Percentiles rank a stretch among this genome's conserved stretches.
Evolutionary conservation across 2,113 vertebrate genomes (phyloP).

Genomic region (Bambusicola thoracicus): DNA sequence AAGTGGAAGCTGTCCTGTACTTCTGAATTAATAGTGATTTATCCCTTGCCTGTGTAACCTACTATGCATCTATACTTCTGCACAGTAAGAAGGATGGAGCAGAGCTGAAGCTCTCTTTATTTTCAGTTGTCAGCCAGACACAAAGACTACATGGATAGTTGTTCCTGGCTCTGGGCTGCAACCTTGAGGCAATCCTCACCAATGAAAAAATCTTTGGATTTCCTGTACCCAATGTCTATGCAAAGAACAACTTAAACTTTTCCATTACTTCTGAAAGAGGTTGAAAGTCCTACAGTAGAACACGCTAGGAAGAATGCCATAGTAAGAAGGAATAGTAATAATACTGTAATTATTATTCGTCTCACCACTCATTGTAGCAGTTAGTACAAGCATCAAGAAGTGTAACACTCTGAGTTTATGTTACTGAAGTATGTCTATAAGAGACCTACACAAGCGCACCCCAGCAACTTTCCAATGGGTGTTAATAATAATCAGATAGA

Average conservation of each 20-base stretch:
- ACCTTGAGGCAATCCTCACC: background rate
- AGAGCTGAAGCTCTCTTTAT: background rate
- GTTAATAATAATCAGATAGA: background rate
- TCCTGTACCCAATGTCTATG: background rate
- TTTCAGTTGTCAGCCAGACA: background rate
- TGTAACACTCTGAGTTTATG: background rate
- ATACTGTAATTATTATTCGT: background rate
- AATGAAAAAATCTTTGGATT: background rate
- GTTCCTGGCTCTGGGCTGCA: background rate
- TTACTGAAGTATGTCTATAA: background rate
- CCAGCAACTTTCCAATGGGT: background rate
- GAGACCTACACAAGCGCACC: background rate
- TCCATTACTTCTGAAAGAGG: background rate
- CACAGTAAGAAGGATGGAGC: background rate
- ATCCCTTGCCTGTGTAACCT: background rate
- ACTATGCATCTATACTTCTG: rapidly evolving
- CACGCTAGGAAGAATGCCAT: background rate
- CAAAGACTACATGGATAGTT: background rate
- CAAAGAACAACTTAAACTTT: background rate
- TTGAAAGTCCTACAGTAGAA: background rate
- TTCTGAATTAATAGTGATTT: background rate
- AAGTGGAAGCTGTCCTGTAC: background rate
- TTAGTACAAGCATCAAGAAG: background rate
- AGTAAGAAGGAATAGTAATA: background rate
- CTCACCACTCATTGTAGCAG: background rate